Percentiles rank a stretch among this genome's conserved stretches.
phyloP scores from a whole-genome alignment of 1,140 invertebrate genomes.

The Trinorchestia longiramus region DNA sequence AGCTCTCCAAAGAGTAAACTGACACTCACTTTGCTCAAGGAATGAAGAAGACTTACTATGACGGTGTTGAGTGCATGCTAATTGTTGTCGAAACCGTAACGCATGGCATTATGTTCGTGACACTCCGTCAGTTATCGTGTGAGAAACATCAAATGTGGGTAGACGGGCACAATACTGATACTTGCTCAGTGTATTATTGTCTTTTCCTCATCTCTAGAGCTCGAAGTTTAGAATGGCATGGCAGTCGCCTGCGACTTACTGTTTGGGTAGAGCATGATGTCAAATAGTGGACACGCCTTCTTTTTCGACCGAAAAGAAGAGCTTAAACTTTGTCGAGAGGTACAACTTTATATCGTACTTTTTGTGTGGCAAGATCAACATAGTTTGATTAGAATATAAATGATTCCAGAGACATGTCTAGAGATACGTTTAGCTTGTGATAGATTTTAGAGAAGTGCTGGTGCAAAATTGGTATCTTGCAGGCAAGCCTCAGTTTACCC shows the following conservation, averaged over 20 bases:
- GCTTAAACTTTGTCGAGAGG: neutral
- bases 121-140: slow-evolving; percentile 4
- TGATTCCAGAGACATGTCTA: neutral
- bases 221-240: slow-evolving; percentile 26
- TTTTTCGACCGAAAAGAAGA: neutral
- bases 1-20: neutral
- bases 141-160: neutral
- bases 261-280: slow-evolving; percentile 20
- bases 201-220: neutral
- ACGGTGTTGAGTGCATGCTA: slow-evolving; percentile 13
- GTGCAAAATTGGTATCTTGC: slow-evolving; percentile 69
- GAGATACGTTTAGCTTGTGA: neutral
- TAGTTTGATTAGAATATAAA: neutral
- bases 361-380: neutral
- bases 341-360: neutral
- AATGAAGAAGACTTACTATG: slow-evolving; percentile 7
- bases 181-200: neutral
- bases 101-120: slow-evolving; percentile 24
- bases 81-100: slow-evolving; percentile 4
- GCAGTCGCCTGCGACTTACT: neutral
- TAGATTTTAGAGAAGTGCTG: slow-evolving; percentile 17
- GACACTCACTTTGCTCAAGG: neutral
- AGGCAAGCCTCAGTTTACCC: slow-evolving; percentile 95
- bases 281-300: neutral
- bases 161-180: neutral